phyloP scores from a whole-genome alignment of 2,888 invertebrate species.

The Aspidiotus rigidus region DNA sequence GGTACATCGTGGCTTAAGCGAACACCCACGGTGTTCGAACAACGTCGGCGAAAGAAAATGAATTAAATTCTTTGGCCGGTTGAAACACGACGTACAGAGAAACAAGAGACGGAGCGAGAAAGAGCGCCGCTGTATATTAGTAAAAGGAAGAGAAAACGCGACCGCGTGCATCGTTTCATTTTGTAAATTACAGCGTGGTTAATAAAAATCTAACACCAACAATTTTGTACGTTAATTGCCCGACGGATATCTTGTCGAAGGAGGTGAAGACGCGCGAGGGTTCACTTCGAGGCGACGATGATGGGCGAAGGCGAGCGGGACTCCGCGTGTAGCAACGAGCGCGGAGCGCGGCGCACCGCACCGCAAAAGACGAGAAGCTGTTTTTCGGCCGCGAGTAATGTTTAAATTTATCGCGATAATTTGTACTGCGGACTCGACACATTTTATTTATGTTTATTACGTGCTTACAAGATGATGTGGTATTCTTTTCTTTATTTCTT shows the following conservation, averaged over 20 bases:
- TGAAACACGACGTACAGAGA: too few relatives aligned
- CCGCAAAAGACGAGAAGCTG: slow-evolving; percentile 4
- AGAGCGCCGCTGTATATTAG: too few relatives aligned
- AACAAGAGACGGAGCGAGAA: too few relatives aligned
- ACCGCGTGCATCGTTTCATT: slow-evolving; percentile 1
- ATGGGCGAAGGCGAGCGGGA: background rate
- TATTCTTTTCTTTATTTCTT: background rate
- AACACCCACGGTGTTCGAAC: too few relatives aligned
- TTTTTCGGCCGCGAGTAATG: slow-evolving; percentile 1
- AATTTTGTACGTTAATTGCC: slow-evolving; percentile 4
- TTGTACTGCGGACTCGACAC: background rate
- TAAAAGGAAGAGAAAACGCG: background rate
- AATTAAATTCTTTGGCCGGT: too few relatives aligned
- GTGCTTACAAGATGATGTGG: background rate
- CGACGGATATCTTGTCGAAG: background rate
- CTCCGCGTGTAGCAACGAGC: background rate
- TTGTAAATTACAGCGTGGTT: slow-evolving; percentile 4
- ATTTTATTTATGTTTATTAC: slow-evolving; percentile 4
- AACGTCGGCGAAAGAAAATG: too few relatives aligned
- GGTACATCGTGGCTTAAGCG: too few relatives aligned
- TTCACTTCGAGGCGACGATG: background rate
- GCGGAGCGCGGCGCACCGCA: background rate
- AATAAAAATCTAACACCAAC: slow-evolving; percentile 2
- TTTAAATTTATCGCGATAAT: slow-evolving; percentile 1
- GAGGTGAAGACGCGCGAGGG: too few relatives aligned